Conservation (phyloP, 1,140 invertebrate species). For the Phymastichus coffea region DNA sequence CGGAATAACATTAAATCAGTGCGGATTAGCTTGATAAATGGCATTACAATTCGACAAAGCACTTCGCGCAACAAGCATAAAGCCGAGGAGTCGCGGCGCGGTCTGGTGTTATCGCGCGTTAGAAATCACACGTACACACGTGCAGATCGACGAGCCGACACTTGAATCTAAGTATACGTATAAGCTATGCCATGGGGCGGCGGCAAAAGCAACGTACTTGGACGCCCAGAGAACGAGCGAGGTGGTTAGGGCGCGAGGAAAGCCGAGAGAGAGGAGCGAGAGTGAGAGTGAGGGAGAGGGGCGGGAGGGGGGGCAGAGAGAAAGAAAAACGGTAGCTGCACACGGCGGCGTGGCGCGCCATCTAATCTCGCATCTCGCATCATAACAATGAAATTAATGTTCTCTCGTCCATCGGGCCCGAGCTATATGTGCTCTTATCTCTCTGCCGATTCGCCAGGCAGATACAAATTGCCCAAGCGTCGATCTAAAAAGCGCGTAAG, state of each 20-base stretch:
- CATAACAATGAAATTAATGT: slow-evolving; percentile 43
- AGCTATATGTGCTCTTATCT: neutral
- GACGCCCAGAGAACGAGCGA: too few species aligned
- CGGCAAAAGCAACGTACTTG: too few species aligned
- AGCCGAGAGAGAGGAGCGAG: slow-evolving; percentile 2
- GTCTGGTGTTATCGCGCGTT: slow-evolving; percentile 4
- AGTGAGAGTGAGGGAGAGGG: neutral
- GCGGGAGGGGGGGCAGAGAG: neutral
- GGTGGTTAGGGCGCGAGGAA: too few species aligned
- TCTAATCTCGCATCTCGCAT: slow-evolving; percentile 38
- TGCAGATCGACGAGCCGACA: too few species aligned
- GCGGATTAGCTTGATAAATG: slow-evolving; percentile 25
- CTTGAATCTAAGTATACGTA: too few species aligned
- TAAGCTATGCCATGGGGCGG: too few species aligned
- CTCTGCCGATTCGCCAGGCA: slow-evolving; percentile 23
- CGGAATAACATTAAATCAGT: too few species aligned
- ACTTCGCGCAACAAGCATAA: neutral
- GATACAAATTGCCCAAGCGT: slow-evolving; percentile 38
- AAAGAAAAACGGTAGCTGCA: slow-evolving; percentile 27
- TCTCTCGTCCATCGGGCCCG: slow-evolving; percentile 28
- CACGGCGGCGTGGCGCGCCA: slow-evolving; percentile 9
- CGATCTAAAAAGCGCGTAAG: slow-evolving; percentile 32
- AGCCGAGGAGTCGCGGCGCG: slow-evolving; percentile 10
- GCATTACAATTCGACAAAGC: slow-evolving; percentile 24
- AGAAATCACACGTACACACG: slow-evolving; percentile 1